phyloP scores from a whole-genome alignment of 2,888 invertebrate genomes.

The Druceiella hillmani region DNA sequence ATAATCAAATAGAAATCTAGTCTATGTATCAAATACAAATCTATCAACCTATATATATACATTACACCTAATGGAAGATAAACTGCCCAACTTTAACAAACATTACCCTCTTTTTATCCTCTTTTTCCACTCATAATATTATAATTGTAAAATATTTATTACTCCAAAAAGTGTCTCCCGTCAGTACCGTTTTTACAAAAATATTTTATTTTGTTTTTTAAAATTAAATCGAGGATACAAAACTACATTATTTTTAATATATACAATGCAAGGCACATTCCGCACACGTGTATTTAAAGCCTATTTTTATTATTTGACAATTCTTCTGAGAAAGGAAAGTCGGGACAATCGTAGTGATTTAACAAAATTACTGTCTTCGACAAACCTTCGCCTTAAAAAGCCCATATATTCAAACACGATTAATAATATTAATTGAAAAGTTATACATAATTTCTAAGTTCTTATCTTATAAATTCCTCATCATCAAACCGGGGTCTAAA shows the following conservation, averaged over 20 bases:
- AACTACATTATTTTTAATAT: slow-evolving; percentile 34
- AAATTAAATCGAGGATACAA: slow-evolving; percentile 53
- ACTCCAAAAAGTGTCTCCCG: slow-evolving; percentile 23
- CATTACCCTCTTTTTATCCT: slow-evolving; percentile 15
- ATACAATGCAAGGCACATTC: slow-evolving; percentile 55
- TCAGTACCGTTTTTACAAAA: slow-evolving; percentile 37
- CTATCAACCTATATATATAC: no score
- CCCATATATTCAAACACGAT: no score
- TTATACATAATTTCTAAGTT: no score
- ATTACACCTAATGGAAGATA: slow-evolving; percentile 51
- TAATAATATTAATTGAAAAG: no score
- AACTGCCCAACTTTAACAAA: slow-evolving; percentile 53
- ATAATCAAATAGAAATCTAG: slow-evolving; percentile 40
- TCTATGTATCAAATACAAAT: slow-evolving; percentile 31
- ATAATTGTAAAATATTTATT: slow-evolving; percentile 39
- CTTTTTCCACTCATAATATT: not conserved
- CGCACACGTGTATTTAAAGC: slow-evolving; percentile 48
- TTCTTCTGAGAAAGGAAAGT: no score
- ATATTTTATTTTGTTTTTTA: slow-evolving; percentile 38
- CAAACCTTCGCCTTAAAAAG: no score
- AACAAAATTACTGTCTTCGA: no score
- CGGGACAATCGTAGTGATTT: no score
- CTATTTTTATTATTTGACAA: no score
- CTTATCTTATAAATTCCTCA: no score
- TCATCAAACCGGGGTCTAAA: no score